Conservation (phyloP, 2,797 vertebrate species). For the Periophthalmus magnuspinnatus region DNA sequence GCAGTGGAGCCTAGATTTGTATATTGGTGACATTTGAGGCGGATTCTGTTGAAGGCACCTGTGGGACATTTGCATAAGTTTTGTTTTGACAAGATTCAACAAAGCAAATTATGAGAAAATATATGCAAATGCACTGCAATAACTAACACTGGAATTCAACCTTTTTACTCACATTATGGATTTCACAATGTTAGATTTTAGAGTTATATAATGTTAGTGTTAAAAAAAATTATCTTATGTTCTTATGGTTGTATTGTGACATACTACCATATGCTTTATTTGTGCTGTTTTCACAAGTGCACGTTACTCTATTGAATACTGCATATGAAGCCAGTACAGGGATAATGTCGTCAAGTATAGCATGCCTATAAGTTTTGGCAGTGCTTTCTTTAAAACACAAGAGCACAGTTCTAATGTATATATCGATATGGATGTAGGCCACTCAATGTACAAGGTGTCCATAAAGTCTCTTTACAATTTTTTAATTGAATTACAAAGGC, state of each 20-base stretch:
- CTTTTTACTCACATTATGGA: not conserved
- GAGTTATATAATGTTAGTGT: too few relatives aligned
- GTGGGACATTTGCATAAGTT: slow-evolving; percentile 38
- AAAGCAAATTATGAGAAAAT: slow-evolving; percentile 53
- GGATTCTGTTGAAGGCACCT: slow-evolving; percentile 50
- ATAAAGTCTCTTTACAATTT: too few relatives aligned
- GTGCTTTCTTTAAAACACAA: too few relatives aligned
- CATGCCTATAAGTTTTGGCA: too few relatives aligned
- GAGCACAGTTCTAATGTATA: too few relatives aligned
- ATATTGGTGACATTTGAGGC: slow-evolving; percentile 62
- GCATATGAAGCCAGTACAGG: not conserved
- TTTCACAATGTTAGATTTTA: not conserved
- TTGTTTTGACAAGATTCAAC: slow-evolving; percentile 60
- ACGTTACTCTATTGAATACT: not conserved
- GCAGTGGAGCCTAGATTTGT: slow-evolving; percentile 46
- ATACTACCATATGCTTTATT: not conserved
- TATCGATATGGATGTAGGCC: too few relatives aligned
- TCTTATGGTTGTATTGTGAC: not conserved
- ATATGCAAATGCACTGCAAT: slow-evolving; percentile 50
- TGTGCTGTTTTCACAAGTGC: too few relatives aligned
- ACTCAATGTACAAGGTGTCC: too few relatives aligned
- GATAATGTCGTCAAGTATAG: too few relatives aligned
- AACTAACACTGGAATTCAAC: slow-evolving; percentile 5
- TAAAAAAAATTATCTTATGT: too few relatives aligned
- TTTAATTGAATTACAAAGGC: too few relatives aligned